phyloP scores from a whole-genome alignment of 2,888 invertebrate species.

The Ectobius pallidus region DNA sequence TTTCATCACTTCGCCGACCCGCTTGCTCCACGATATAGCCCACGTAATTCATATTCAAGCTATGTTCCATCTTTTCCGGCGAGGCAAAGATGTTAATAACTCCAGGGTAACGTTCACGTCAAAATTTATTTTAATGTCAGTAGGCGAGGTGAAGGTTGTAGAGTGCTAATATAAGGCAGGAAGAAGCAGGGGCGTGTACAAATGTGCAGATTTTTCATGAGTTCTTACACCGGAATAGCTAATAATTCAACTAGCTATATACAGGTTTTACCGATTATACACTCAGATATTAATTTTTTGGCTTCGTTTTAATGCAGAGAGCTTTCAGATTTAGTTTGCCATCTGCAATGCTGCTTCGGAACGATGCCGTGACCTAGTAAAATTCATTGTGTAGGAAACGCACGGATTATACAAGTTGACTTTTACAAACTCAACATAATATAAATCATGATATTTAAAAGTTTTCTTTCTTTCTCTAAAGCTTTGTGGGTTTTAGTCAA shows the following conservation, averaged over 20 bases:
- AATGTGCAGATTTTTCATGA: constrained; percentile 22
- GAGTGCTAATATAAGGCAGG: constrained; percentile 8
- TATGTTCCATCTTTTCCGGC: constrained; percentile 29
- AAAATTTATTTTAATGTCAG: constrained; percentile 26
- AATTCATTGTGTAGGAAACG: too few species aligned
- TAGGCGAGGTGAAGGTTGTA: neutral
- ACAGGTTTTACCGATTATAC: neutral
- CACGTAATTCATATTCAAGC: constrained; percentile 26
- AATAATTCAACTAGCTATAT: constrained; percentile 14
- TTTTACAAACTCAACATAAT: too few species aligned
- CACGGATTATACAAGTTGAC: too few species aligned
- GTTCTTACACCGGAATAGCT: constrained; percentile 1
- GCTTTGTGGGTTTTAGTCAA: too few species aligned
- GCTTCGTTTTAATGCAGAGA: neutral
- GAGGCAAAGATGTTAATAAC: constrained; percentile 31
- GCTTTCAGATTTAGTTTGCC: too few species aligned
- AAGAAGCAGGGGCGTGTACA: constrained; percentile 21
- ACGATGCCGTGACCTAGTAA: too few species aligned
- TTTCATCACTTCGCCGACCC: neutral
- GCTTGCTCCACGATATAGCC: neutral
- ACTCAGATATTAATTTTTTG: neutral
- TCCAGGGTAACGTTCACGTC: constrained; percentile 27
- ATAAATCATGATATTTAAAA: too few species aligned
- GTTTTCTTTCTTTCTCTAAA: too few species aligned
- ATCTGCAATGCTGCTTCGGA: too few species aligned